Evolutionary conservation across 2,113 vertebrate genomes (phyloP).

Genomic region (Ailurus styani): DNA sequence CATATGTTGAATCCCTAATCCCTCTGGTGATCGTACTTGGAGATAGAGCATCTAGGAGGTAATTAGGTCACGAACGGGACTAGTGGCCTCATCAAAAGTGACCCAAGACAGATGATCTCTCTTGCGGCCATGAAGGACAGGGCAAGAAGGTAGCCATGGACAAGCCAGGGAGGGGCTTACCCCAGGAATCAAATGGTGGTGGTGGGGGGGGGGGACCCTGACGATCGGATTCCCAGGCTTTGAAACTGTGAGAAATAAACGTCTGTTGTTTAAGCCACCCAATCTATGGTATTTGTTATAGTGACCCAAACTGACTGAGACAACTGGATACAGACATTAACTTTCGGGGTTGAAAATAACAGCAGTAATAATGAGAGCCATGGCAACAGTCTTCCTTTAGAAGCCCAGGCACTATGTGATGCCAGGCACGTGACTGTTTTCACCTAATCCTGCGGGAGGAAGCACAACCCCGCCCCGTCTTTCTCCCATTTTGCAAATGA

Average conservation of each 20-base stretch:
- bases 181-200: neutral
- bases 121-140: fast-evolving
- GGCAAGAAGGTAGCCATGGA: neutral
- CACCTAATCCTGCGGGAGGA: neutral
- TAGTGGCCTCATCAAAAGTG: neutral
- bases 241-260: neutral
- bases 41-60: neutral
- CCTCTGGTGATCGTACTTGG: neutral
- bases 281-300: neutral
- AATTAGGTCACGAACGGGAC: neutral
- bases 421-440: neutral
- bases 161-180: neutral
- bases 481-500: neutral
- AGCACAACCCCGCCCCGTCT: neutral
- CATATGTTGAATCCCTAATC: neutral
- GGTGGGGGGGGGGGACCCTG: neutral
- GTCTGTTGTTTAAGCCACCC: neutral
- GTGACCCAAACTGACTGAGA: neutral
- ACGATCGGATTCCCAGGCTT: neutral
- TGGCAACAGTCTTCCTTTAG: neutral
- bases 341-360: neutral
- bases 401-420: neutral
- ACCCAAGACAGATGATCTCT: neutral
- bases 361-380: neutral
- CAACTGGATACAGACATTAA: neutral